Base-by-base conservation (phyloP, 2,888 invertebrate genomes). In the Chrysolina haemoptera region DNA sequence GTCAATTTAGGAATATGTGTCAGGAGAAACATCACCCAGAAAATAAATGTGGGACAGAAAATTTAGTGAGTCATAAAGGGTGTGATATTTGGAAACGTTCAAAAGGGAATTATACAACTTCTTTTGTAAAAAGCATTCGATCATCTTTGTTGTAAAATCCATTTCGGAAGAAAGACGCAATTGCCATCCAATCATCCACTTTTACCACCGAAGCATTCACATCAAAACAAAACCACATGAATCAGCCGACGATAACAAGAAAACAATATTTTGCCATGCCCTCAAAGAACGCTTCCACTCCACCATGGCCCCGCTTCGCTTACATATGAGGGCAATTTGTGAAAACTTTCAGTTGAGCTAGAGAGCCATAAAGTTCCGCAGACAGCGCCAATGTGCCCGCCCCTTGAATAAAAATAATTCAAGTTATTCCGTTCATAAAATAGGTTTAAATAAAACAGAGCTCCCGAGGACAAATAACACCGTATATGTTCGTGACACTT, bases 401-500 rank as follows among this genome's bases (percentile, higher is more conserved):
- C 71, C 74, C 55, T 63, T 59, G 69, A 70, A 75, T 74, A 77
- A 76, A 76, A 80, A 79, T 78, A 73, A 76, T 79, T 76, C 76
- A 79, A 79, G 77, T 80, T 77, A 79, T 78, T 78, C 75, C 70
- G 71, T 67, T 75, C 75, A 77, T 78, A 78, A 77, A 79, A 70
- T 74, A 77, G 79, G 79, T 81, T 81, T 81, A 80, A 81, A 82
- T 81, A 82, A 82, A 81, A 79, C 78, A 79, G 76, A 63, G 78
- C 78, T 70, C 77, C 75, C 65, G 79, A 79, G 81, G 82, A 84
- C 79, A 82, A 84, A 84, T 82, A 83, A 82, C 78, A 76, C 79
- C 59, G 80, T 74, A 59, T 80, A 78, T 81, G 82, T 79, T 74
- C 73, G 78, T 82, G 82, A 80, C 82, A 79, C 76, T 72, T 62